Base-by-base conservation (phyloP, 2,888 invertebrate genomes). In the Agrotis puta region DNA sequence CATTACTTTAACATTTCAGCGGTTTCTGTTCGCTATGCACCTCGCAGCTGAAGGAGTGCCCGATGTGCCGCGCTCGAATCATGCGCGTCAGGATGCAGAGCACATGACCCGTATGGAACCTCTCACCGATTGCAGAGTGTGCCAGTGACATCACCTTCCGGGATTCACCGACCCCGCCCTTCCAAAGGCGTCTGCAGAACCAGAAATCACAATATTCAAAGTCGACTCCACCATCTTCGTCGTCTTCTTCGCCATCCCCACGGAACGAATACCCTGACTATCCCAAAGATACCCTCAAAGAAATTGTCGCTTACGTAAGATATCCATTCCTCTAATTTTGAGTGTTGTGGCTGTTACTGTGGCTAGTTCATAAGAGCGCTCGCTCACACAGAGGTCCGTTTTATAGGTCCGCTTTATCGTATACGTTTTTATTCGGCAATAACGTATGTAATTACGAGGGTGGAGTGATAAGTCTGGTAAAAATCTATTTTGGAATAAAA, bases 21-120 rank as follows among this genome's bases (percentile, higher is more conserved):
- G 99, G 98, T 51, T 98, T 99, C 94, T 99, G 99, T 95, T 96
- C 96, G 61, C 94, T 97, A 18, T 98, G 98, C 95, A 97, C 98
- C 18, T 96, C 97, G 70, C 98, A 98, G 90, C 91, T 99, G 83
- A 97, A 97, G 81, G 97, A 97, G 84, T 99, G 99, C 92, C 99
- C 99, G 18, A 97, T 99, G 97, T 99, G 99, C 93, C 97, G 99
- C 24, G 91, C 92, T 7, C 79, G 78, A 9, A 94, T 94, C 39
- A 3, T 88, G 74, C 88, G 87, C 66, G 85, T 93, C 11, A 85
- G 86, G 0, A 71, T 82, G 3, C 91, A 90, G 63, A 83, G 72
- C 45, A 81, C 88, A 74, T 92, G 92, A 92, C 92, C 82, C 64
- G 56, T 5, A 20, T 11, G 3, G 5, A 7, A 20, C 7, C 22